Base-by-base conservation (phyloP, 2,888 invertebrate species). In the Aphelenchoides bicaudatus region DNA sequence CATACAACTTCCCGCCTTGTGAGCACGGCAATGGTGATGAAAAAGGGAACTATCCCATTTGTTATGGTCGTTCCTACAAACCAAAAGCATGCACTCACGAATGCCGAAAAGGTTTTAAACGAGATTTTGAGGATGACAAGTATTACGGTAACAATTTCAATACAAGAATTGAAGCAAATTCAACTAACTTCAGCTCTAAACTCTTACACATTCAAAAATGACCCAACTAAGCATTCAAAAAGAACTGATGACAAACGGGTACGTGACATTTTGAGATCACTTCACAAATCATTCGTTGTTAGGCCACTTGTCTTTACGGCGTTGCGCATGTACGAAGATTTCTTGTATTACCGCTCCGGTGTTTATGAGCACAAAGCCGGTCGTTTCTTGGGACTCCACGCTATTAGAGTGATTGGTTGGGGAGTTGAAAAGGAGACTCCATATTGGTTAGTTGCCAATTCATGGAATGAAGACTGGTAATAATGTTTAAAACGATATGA, bases 381-480 rank as follows among this genome's bases (percentile, higher is more conserved):
- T 2, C 81, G 83, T 10, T 62, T 57, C 1, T 83, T 81, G 25
- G 91, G 90, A 25, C 89, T 88, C 0, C 90, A 90, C 80, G 90
- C 90, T 30, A 85, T 90, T 55, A 87, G 87, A 75, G 87, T 90
- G 49, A 79, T 90, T 38, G 90, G 91, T 8, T 91, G 89, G 88
- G 91, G 91, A 34, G 87, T 89, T 65, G 63, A 69, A 34, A 84
- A 85, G 48, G 85, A 84, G 3, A 85, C 84, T 51, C 87, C 88
- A 34, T 91, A 90, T 80, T 91, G 91, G 91, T 84, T 89, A 16
- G 85, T 89, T 69, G 89, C 88, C 46, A 91, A 91, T 82, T 90
- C 90, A 0, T 91, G 91, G 91, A 91, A 91, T 81, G 83, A 84
- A 0, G 46, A 62, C 30, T 59, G 59, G 59, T 56, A 59, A 16